Evolutionary conservation across 1,140 invertebrate genomes (phyloP).

Genomic region (Eumeta japonica): DNA sequence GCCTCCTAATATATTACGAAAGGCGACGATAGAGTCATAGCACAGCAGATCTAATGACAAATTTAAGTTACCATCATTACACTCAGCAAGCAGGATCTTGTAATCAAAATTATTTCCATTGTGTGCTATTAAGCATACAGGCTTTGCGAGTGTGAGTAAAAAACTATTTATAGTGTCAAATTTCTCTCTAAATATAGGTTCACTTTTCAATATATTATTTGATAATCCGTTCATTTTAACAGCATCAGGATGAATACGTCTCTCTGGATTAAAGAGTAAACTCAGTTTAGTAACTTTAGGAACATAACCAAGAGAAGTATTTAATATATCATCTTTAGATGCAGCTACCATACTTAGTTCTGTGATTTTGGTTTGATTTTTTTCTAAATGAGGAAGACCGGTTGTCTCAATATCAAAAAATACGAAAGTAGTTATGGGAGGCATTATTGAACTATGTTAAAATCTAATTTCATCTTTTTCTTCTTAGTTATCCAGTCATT

Average conservation of each 20-base stretch:
- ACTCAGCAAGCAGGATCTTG: slow-evolving; percentile 67
- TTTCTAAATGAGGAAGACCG: slow-evolving; percentile 56
- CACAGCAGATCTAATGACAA: slow-evolving; percentile 56
- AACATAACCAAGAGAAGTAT: slow-evolving; percentile 20
- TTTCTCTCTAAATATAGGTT: slow-evolving; percentile 60
- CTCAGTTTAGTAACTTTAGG: slow-evolving; percentile 65
- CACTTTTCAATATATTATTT: slow-evolving; percentile 63
- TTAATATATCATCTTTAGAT: slow-evolving; percentile 43
- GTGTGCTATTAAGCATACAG: slow-evolving; percentile 77
- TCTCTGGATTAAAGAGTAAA: slow-evolving; percentile 63
- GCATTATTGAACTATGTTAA: no score
- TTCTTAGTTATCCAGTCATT: no score
- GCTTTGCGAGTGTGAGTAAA: slow-evolving; percentile 61
- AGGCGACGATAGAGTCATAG: slow-evolving; percentile 58
- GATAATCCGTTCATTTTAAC: slow-evolving; percentile 62
- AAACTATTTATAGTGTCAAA: slow-evolving; percentile 61
- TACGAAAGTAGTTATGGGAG: no score
- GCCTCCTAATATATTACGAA: slow-evolving; percentile 42
- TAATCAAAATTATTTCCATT: slow-evolving; percentile 80
- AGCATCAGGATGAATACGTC: slow-evolving; percentile 45
- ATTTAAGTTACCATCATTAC: slow-evolving; percentile 41
- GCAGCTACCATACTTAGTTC: slow-evolving; percentile 62
- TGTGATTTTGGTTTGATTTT: slow-evolving; percentile 60
- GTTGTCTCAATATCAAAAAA: slow-evolving; percentile 70
- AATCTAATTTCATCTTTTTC: no score